A percentile compares a stretch with the other conserved stretches of the same genome.
phyloP scores from a whole-genome alignment of 2,888 invertebrate genomes.

The Leucania comma region DNA sequence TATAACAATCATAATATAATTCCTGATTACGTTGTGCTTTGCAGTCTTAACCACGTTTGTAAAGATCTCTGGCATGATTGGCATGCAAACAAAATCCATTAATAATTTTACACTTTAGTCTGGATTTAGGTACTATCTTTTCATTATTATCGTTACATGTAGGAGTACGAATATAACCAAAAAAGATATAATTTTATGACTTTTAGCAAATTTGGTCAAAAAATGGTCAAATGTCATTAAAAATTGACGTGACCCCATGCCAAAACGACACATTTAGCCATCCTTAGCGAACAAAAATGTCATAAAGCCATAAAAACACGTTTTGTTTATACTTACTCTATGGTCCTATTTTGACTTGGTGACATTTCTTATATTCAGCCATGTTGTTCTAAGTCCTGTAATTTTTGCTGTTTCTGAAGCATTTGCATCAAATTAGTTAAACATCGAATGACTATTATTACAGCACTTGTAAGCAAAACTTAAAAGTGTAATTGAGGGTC shows the following conservation, averaged over 20 bases:
- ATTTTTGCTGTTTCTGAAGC: neutral
- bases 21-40: neutral
- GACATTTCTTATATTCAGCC: constrained; percentile 58
- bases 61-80: neutral
- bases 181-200: constrained; percentile 14
- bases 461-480: constrained; percentile 1
- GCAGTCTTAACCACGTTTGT: neutral
- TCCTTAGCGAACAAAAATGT: constrained; percentile 27
- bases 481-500: neutral
- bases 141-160: neutral
- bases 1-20: neutral
- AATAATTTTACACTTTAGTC: neutral
- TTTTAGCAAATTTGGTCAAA: neutral
- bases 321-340: constrained; percentile 40
- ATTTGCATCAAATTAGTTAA: neutral
- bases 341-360: constrained; percentile 47
- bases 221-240: constrained; percentile 30
- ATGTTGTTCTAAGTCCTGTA: constrained; percentile 53
- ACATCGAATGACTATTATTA: constrained; percentile 2
- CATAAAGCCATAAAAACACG: constrained; percentile 27
- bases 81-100: neutral
- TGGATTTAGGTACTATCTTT: neutral
- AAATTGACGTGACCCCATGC: neutral
- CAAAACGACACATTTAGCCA: neutral
- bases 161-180: neutral